Evolutionary conservation across 2,797 vertebrate species (phyloP).

Genomic region (Alectoris magna): DNA sequence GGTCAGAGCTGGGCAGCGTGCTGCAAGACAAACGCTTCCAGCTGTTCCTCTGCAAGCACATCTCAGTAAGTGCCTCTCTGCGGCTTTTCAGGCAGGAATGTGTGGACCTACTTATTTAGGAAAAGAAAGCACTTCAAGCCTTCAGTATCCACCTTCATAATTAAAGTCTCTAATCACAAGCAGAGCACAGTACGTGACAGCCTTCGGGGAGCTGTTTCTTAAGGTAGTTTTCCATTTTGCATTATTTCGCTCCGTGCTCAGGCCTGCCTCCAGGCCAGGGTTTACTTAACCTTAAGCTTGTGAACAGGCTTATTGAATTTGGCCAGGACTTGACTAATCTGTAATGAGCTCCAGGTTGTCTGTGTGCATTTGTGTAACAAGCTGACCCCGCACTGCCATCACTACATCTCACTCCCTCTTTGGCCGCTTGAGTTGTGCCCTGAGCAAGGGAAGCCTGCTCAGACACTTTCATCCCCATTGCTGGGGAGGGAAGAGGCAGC

Average conservation of each 20-base stretch:
- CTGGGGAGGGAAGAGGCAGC: not conserved
- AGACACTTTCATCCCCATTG: not conserved
- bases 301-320: constrained; percentile 73
- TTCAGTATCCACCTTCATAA: constrained; percentile 42
- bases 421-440: not conserved
- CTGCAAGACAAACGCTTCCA: constrained; percentile 55
- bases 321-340: constrained; percentile 68
- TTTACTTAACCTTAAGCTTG: constrained; percentile 57
- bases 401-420: not conserved
- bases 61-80: constrained; percentile 31
- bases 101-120: constrained; percentile 28
- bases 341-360: constrained; percentile 75
- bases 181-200: not conserved
- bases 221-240: constrained; percentile 57
- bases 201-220: constrained; percentile 41
- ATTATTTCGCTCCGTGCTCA: not conserved
- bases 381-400: constrained; percentile 26
- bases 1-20: constrained; percentile 49
- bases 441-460: not conserved
- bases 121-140: constrained; percentile 26
- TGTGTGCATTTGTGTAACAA: constrained; percentile 51
- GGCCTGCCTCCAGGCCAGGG: not conserved
- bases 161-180: constrained; percentile 57
- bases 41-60: constrained; percentile 52
- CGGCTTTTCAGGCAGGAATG: not conserved